These are phyloP conservation scores for Oxycera nigricornis DNA, from an alignment of 2,888 invertebrate genomes.

Conservation along the genomic window DNA sequence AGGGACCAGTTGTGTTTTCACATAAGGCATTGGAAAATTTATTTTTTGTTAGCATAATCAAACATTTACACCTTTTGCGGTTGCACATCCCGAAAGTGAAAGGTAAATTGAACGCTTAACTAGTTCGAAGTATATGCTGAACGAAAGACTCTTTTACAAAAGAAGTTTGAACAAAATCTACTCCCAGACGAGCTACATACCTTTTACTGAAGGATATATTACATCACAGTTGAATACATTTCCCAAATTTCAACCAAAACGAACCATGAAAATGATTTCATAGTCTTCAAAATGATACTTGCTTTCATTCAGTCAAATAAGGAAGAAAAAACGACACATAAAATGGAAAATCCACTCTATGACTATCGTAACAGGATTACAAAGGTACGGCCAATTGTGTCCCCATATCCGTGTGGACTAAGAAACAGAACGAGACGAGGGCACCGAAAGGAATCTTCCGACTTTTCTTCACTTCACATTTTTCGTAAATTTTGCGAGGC, in stretches of 20 bases:
- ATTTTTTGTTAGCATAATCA: constrained; percentile 33
- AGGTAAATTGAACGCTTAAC: not conserved
- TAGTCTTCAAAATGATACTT: not conserved
- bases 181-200: not conserved
- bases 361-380: not conserved
- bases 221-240: not conserved
- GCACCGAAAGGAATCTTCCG: not conserved
- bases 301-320: not conserved
- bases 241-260: not conserved
- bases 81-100: not conserved
- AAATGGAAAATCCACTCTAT: not conserved
- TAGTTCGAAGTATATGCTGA: not conserved
- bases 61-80: constrained; percentile 36
- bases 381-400: not conserved
- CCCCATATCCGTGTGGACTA: no score
- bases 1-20: constrained; percentile 11
- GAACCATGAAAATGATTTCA: not conserved
- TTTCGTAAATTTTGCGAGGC: not conserved
- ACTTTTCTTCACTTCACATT: not conserved
- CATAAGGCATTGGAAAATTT: constrained; percentile 21
- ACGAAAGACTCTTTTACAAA: not conserved
- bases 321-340: not conserved
- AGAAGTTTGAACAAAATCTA: not conserved
- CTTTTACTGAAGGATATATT: not conserved
- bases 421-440: no score